Evolutionary conservation across 1,140 invertebrate species (phyloP).

Genomic region (Bicyclus anynana): DNA sequence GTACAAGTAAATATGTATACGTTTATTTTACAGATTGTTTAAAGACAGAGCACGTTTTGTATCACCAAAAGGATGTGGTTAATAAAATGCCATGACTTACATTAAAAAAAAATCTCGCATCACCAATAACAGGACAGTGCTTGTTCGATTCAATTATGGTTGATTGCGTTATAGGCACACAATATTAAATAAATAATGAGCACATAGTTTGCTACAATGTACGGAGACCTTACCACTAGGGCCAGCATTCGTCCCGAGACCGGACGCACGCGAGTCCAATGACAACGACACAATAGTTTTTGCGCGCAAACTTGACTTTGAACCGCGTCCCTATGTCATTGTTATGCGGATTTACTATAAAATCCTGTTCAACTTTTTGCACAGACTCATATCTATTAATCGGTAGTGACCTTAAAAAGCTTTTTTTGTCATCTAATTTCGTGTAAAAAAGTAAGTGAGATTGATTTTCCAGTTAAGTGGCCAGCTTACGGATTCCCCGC

Average conservation of each 20-base stretch:
- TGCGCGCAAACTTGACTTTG: constrained; percentile 38
- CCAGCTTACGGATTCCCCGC: constrained; percentile 36
- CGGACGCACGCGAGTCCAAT: constrained; percentile 24
- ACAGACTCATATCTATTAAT: constrained; percentile 28
- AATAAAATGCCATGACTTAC: too few relatives aligned
- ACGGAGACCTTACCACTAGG: background rate
- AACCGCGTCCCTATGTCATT: constrained; percentile 48
- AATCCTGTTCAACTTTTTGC: constrained; percentile 60
- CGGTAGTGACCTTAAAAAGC: constrained; percentile 39
- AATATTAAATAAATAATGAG: too few relatives aligned
- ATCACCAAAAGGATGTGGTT: too few relatives aligned
- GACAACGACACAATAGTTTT: constrained; percentile 30
- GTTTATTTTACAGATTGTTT: too few relatives aligned
- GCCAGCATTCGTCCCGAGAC: background rate
- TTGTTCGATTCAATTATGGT: too few relatives aligned
- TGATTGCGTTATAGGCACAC: too few relatives aligned
- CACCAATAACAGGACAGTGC: too few relatives aligned
- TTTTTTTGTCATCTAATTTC: constrained; percentile 35
- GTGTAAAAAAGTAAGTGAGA: constrained; percentile 42
- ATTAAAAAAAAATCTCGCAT: too few relatives aligned
- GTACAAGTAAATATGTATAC: too few relatives aligned
- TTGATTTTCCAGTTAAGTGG: constrained; percentile 53
- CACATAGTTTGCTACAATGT: too few relatives aligned
- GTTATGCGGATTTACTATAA: constrained; percentile 57
- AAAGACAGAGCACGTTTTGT: too few relatives aligned